These are phyloP conservation scores for Tragelaphus imberbis DNA, from an alignment of 2,113 vertebrate genomes.

Conservation along the genomic window DNA sequence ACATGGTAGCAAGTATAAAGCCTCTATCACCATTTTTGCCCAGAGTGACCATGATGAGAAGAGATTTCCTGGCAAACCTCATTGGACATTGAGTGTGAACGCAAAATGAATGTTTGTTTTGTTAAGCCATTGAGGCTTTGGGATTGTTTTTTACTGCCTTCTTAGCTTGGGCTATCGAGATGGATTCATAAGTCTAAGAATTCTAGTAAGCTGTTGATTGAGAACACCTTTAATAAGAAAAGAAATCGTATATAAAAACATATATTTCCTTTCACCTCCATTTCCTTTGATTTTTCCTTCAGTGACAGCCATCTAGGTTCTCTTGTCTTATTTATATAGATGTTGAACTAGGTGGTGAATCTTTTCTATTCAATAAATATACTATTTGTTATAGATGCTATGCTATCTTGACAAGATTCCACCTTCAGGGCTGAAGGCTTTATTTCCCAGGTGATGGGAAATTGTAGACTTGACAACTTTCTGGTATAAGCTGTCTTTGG, in stretches of 20 bases:
- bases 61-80: not conserved
- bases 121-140: not conserved
- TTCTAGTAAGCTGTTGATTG: not conserved
- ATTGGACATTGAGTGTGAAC: not conserved
- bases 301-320: not conserved
- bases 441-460: not conserved
- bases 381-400: not conserved
- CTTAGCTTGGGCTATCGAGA: not conserved
- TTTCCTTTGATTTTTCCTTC: not conserved
- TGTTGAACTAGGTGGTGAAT: not conserved
- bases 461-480: not conserved
- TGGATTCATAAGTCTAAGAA: not conserved
- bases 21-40: not conserved
- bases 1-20: not conserved
- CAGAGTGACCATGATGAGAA: not conserved
- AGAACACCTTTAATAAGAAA: not conserved
- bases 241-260: not conserved
- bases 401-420: not conserved
- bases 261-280: not conserved
- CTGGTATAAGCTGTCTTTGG: not conserved
- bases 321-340: not conserved
- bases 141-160: not conserved
- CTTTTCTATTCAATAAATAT: not conserved
- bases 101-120: not conserved
- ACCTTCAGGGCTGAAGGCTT: not conserved